Conservation (phyloP, 1,140 invertebrate genomes). For the Philopotamus ludificatus region DNA sequence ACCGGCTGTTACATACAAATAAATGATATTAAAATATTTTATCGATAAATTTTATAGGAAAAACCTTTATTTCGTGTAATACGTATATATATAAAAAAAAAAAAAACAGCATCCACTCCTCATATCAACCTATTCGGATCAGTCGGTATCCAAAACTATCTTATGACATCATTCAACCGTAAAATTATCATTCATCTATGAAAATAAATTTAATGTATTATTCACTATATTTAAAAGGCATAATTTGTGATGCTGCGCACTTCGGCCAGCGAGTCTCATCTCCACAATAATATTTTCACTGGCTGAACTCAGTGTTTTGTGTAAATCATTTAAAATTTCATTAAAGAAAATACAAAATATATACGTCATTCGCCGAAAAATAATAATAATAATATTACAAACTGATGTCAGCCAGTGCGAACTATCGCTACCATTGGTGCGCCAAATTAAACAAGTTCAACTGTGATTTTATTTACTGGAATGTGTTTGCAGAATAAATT, state of each 20-base stretch:
- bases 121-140: constrained; percentile 35
- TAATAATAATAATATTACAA: too few species aligned
- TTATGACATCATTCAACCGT: neutral
- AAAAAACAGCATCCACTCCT: constrained; percentile 39
- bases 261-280: neutral
- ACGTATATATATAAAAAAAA: constrained; percentile 35
- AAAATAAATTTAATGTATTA: constrained; percentile 19
- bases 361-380: too few species aligned
- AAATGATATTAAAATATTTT: neutral
- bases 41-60: too few species aligned
- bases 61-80: too few species aligned
- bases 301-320: constrained; percentile 12
- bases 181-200: neutral
- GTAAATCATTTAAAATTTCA: too few species aligned
- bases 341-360: too few species aligned
- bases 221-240: constrained; percentile 40
- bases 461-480: constrained; percentile 33
- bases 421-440: neutral
- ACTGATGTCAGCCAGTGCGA: neutral
- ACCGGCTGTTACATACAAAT: constrained; percentile 25
- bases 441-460: constrained; percentile 16
- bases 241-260: constrained; percentile 32
- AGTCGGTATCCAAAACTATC: constrained; percentile 34
- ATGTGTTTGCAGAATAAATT: constrained; percentile 27
- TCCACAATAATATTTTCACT: neutral